These are phyloP conservation scores for Nasonia oneida DNA, from an alignment of 2,888 invertebrate species.

Conservation along the genomic window DNA sequence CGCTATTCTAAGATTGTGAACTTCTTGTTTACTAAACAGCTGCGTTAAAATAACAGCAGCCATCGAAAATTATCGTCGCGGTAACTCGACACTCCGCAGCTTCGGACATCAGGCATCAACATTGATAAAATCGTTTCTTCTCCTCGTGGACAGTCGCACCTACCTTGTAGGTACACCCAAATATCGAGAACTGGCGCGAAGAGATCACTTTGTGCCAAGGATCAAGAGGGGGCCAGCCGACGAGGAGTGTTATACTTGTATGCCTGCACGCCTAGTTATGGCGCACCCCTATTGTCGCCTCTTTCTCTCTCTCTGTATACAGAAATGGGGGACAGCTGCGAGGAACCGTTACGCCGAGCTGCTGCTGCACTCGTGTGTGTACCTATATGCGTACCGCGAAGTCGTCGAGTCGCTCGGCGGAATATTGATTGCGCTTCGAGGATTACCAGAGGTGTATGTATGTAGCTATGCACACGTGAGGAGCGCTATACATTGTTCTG, in stretches of 20 bases:
- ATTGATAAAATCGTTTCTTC: background rate
- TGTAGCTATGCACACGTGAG: background rate
- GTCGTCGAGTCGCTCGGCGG: background rate
- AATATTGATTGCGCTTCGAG: slow-evolving; percentile 42
- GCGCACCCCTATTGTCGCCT: slow-evolving; percentile 69
- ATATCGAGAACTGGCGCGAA: background rate
- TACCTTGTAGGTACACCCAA: background rate
- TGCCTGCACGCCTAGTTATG: slow-evolving; percentile 1
- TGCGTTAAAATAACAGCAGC: background rate
- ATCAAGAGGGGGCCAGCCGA: too few relatives aligned
- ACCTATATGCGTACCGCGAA: background rate
- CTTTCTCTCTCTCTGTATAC: slow-evolving; percentile 18
- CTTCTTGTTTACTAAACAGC: background rate
- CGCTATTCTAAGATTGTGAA: too few relatives aligned
- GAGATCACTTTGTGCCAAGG: background rate
- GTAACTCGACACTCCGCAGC: background rate
- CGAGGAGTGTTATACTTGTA: background rate
- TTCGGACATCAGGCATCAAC: background rate
- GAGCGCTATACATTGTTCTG: background rate
- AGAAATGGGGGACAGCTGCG: slow-evolving; percentile 71
- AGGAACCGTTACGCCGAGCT: slow-evolving; percentile 69
- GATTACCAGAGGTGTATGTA: too few relatives aligned
- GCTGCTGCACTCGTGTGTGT: background rate
- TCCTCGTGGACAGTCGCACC: background rate
- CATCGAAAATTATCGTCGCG: background rate